These are phyloP conservation scores for Austrofundulus limnaeus DNA, from an alignment of 2,113 vertebrate species.

Conservation along the genomic window DNA sequence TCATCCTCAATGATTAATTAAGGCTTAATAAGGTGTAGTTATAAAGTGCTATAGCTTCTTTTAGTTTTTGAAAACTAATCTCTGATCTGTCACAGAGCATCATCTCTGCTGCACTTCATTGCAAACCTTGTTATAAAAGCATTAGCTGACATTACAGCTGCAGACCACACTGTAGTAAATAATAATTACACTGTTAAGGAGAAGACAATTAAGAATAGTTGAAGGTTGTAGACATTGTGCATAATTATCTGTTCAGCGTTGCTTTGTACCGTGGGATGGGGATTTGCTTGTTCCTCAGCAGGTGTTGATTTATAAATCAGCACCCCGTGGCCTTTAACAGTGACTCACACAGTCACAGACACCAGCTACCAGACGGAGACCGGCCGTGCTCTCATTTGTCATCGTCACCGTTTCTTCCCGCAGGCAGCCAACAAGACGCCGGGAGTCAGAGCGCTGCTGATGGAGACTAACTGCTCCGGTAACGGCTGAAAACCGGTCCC, in stretches of 20 bases:
- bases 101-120: background rate
- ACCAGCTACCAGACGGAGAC: constrained; percentile 48
- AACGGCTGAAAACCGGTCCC: constrained; percentile 33
- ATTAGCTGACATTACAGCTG: background rate
- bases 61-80: too few relatives aligned
- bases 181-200: background rate
- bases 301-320: constrained; percentile 44
- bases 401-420: constrained; percentile 46
- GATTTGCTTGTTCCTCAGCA: constrained; percentile 29
- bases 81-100: background rate
- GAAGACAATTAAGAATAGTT: constrained; percentile 2
- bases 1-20: too few relatives aligned
- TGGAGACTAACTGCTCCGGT: constrained; percentile 47
- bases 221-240: constrained; percentile 1
- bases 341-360: constrained; percentile 42
- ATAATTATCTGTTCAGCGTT: constrained; percentile 5
- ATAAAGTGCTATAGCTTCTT: too few relatives aligned
- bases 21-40: too few relatives aligned
- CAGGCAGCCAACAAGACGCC: constrained; percentile 59
- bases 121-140: background rate
- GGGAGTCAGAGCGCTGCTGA: constrained; percentile 46
- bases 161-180: background rate
- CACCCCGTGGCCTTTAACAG: constrained; percentile 32
- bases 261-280: constrained; percentile 9
- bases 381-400: constrained; percentile 51